Base-by-base conservation (phyloP, 2,888 invertebrate species). In the Lasioglossum marginatum region DNA sequence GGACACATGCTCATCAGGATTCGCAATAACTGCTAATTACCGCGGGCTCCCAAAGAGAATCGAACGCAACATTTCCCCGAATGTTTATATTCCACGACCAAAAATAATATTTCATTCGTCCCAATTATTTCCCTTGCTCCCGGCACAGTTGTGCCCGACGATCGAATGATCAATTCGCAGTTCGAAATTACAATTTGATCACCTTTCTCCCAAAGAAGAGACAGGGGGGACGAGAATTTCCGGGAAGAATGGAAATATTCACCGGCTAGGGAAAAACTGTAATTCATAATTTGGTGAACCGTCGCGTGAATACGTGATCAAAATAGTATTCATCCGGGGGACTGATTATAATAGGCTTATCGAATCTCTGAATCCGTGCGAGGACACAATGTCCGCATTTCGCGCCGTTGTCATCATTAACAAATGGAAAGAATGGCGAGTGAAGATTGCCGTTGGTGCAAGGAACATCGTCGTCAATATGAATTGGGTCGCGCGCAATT, bases 271-370 rank as follows among this genome's bases (percentile, higher is more conserved):
- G 43, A n/a, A 23, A 23, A 43, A 48, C 43, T 70, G 31, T 74
- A 60, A 77, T 70, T 77, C 79, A 74, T 76, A 81, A 83, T 86
- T 77, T 73, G 57, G 16, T 34, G 19, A 27, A 43, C 27, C 48
- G 52, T 40, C n/a, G 43, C 27, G 40, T 63, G 80, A 84, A 80
- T 80, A 66, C 63, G 73, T 82, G 73, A 87, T 86, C 82, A 74
- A 73, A 78, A 81, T 81, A 86, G 74, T 72, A 83, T 87, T 82
- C 81, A 66, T 40, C n/a, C 63, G 48, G 31, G 10, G 45, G 27
- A n/a, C 43, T 83, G 70, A 87, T 79, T 73, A 45, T 45, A 87
- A 87, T 77, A 63, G 73, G 48, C 66, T 82, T 66, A 79, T 87
- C 77, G 83, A 81, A 83, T 75, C 45, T 14, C 31, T 48, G 48